phyloP scores from a whole-genome alignment of 1,140 invertebrate genomes.

The Laupala kohalensis region DNA sequence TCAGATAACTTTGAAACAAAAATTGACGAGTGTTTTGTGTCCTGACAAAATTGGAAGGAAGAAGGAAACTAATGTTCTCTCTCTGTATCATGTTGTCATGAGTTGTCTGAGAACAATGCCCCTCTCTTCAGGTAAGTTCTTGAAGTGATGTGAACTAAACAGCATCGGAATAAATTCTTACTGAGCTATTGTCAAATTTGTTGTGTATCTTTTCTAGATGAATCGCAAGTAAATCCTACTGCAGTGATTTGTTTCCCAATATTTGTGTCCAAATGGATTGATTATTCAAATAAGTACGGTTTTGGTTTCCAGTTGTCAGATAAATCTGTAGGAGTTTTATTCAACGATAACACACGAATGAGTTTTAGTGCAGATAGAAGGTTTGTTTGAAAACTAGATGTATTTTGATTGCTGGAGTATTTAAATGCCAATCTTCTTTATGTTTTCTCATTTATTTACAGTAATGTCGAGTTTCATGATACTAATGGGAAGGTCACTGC shows the following conservation, averaged over 20 bases:
- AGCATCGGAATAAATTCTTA: not conserved
- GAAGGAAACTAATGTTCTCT: conserved; percentile 19
- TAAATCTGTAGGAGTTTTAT: conserved; percentile 50
- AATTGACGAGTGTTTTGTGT: conserved; percentile 29
- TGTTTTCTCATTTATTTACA: conserved; percentile 22
- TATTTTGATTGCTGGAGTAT: not conserved
- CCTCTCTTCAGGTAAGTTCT: not conserved
- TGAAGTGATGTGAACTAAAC: not conserved
- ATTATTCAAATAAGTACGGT: conserved; percentile 63
- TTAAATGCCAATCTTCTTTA: not conserved
- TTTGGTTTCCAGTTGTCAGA: conserved; percentile 58
- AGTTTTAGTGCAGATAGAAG: conserved; percentile 43
- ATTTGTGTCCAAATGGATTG: conserved; percentile 63
- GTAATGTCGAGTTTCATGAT: conserved; percentile 48
- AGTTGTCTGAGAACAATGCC: not conserved
- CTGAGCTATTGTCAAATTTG: not conserved
- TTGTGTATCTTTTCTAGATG: not conserved
- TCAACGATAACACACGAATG: conserved; percentile 53
- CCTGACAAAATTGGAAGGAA: conserved; percentile 23
- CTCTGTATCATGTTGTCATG: conserved; percentile 18
- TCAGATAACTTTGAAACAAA: conserved; percentile 20
- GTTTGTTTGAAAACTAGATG: conserved; percentile 27
- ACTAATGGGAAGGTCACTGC: conserved; percentile 48
- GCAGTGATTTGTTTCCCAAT: conserved; percentile 40
- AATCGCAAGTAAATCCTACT: conserved; percentile 15